These are phyloP conservation scores for Pachypanchax playfairii DNA, from an alignment of 2,113 vertebrate genomes.

Conservation along the genomic window DNA sequence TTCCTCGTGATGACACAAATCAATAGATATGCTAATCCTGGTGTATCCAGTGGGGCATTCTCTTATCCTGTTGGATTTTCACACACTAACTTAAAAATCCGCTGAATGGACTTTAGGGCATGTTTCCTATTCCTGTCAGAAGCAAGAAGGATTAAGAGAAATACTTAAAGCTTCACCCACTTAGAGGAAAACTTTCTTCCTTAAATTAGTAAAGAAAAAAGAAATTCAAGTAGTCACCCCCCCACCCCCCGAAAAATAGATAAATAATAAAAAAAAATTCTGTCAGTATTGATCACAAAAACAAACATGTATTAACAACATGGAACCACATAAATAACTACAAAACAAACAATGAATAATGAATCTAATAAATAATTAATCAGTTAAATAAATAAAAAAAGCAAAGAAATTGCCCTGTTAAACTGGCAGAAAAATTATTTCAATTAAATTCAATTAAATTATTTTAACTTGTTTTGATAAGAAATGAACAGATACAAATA, in stretches of 20 bases:
- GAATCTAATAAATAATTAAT: too few relatives aligned
- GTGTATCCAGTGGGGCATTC: constrained; percentile 72
- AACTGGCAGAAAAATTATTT: constrained; percentile 53
- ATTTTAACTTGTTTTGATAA: too few relatives aligned
- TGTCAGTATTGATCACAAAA: too few relatives aligned
- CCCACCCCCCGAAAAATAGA: too few relatives aligned
- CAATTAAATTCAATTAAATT: neutral
- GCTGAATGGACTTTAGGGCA: constrained; percentile 70
- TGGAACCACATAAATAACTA: too few relatives aligned
- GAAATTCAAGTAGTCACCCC: too few relatives aligned
- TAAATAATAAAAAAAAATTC: too few relatives aligned
- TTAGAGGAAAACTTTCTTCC: constrained; percentile 62
- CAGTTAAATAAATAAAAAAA: too few relatives aligned
- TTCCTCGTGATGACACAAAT: constrained; percentile 76
- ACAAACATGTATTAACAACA: too few relatives aligned
- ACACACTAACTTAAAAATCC: constrained; percentile 73
- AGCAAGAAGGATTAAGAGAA: constrained; percentile 70
- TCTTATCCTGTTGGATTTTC: constrained; percentile 77
- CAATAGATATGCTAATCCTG: constrained; percentile 80
- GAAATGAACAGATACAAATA: too few relatives aligned
- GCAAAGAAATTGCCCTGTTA: constrained; percentile 38
- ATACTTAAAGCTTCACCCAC: constrained; percentile 68
- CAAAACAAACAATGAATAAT: too few relatives aligned
- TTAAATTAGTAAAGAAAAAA: constrained; percentile 48
- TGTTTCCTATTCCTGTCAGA: constrained; percentile 75